Evolutionary conservation across 1,140 invertebrate genomes (phyloP), one percentile per base, ranked within the genome.

Genomic region (Steinernema feltiae): DNA sequence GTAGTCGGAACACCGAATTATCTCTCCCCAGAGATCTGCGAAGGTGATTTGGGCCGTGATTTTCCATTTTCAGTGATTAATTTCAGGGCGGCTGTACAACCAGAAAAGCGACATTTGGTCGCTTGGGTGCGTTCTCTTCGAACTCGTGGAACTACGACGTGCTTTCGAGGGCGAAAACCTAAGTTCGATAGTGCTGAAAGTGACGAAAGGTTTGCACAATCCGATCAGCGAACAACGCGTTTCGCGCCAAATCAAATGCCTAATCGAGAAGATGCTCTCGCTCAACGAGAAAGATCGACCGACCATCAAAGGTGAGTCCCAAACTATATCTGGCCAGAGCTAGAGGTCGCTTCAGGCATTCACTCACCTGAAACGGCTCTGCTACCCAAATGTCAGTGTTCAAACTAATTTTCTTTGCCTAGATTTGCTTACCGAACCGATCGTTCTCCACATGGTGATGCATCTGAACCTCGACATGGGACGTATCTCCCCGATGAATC

Each of bases 1-100:
- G 89, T 89, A 29, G 92, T 93, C 73, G 93, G 93, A 48, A 93
- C 93, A 41, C 92, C 91, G 70, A 92, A 91, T 86, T 94, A 94
- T 87, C 90, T 93, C 85, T 92, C 93, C 15, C 93, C 93, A 35
- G 93, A 95, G 88, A 87, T 94, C 48, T 91, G 93, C 80, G 90
- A 91, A 86, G 91, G 91, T 41, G 89, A 91, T 7, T 18, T 41
- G 7, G n/a, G 35, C 35, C 18, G 7, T 18, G 18, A 41, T 41
- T 41, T 41, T 41, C 24, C 3, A 21, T 21, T 63, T 63, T 21
- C 24, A 15, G 7, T 63, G 24, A 63, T 21, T 7, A n/a, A 70
- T 27, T 79, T 75, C 21, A 80, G 79, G 79, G 27, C 69, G 79
- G 82, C 88, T 90, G 0, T 88, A 89, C 82, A 86, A 87, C 75